Conservation (phyloP, 2,797 vertebrate species). For the Rhabdomys pumilio region DNA sequence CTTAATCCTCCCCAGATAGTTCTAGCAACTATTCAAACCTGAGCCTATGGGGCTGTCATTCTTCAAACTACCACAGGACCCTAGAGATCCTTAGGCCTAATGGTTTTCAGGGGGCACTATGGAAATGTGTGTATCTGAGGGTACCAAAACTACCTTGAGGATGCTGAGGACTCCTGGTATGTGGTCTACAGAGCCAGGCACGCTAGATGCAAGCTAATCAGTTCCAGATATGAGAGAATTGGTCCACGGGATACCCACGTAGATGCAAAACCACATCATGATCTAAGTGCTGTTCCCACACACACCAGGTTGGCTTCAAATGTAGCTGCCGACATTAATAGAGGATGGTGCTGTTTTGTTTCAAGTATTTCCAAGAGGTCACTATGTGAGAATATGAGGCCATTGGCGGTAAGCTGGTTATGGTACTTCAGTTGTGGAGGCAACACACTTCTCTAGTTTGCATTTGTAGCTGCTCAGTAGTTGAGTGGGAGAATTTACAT, state of each 20-base stretch:
- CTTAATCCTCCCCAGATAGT: not conserved
- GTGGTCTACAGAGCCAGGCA: constrained; percentile 21
- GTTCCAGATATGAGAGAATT: constrained; percentile 12
- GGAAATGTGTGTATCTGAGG: not conserved
- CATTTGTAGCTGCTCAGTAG: not conserved
- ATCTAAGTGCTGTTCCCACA: constrained; percentile 18
- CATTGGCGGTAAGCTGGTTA: not conserved
- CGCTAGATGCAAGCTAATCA: not conserved
- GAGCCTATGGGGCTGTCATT: not conserved
- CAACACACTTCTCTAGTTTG: constrained; percentile 27
- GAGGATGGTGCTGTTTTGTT: constrained; percentile 63
- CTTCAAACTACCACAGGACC: not conserved
- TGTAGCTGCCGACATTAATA: not conserved
- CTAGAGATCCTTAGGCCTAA: not conserved
- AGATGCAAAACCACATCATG: constrained; percentile 13
- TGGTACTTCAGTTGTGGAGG: constrained; percentile 43
- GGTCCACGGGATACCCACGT: not conserved
- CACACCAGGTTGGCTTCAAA: constrained; percentile 2
- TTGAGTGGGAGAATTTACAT: not conserved
- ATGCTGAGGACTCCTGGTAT: not conserved
- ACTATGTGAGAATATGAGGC: constrained; percentile 57
- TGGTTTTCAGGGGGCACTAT: not conserved
- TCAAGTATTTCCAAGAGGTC: constrained; percentile 42
- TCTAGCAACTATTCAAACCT: not conserved
- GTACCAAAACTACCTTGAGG: constrained; percentile 2